Percentiles rank a stretch among this genome's conserved stretches.
phyloP scores from a whole-genome alignment of 2,797 vertebrate genomes.

The Danio aesculapii region DNA sequence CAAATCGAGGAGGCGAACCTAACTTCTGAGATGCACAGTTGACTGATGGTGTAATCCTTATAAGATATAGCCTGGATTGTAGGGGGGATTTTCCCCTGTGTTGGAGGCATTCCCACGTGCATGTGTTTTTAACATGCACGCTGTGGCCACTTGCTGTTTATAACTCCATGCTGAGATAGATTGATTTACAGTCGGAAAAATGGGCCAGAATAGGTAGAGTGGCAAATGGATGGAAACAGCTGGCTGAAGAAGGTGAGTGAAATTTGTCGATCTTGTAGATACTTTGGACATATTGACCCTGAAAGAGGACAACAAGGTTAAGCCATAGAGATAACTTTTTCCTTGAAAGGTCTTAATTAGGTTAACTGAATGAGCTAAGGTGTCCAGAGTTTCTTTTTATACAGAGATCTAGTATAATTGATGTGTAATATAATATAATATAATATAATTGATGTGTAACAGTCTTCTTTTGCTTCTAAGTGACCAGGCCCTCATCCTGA shows the following conservation, averaged over 20 bases:
- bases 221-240: conserved; percentile 66
- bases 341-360: conserved; percentile 14
- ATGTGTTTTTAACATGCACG: conserved; percentile 52
- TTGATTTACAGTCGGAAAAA: conserved; percentile 71
- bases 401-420: background rate
- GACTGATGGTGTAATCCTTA: background rate
- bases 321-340: conserved; percentile 28
- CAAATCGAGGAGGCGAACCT: conserved; percentile 19
- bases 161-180: conserved; percentile 64
- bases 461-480: too few relatives aligned
- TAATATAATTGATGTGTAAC: background rate
- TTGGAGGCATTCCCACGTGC: conserved; percentile 48
- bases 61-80: conserved; percentile 21
- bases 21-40: conserved; percentile 23
- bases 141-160: conserved; percentile 64
- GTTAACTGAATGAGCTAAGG: background rate
- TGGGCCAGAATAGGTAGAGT: conserved; percentile 55
- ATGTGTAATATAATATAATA: background rate
- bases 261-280: conserved; percentile 8
- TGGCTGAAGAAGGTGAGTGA: conserved; percentile 47
- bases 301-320: conserved; percentile 18
- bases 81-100: conserved; percentile 41
- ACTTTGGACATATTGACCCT: conserved; percentile 29
- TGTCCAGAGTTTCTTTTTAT: background rate
- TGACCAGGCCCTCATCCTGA: background rate